Base-by-base conservation (phyloP, 2,113 vertebrate species). In the Actenoides lindsayi region DNA sequence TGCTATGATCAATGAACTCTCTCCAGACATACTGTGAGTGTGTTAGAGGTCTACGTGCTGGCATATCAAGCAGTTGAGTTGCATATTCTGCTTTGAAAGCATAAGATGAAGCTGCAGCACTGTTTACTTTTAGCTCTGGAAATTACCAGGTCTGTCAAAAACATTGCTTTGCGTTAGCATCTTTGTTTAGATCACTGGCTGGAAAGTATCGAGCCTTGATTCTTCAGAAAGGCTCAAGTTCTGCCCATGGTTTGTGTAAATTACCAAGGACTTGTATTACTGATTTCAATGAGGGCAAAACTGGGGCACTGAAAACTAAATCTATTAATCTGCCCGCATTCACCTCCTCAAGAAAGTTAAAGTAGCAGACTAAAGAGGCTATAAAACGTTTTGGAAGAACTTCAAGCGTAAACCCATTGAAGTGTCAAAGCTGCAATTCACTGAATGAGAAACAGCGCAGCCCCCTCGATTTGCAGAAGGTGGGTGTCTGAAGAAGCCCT, bases 401-500 rank as follows among this genome's bases (percentile, higher is more conserved):
- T 16, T 73, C 18, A 46, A 76, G 50, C 18, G 24, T 51, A 64
- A 96, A 79, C 69, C 44, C 37, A 60, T 37, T 71, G 41, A 78
- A 83, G 70, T n/a, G 71, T 57, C 76, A 85, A 87, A 93, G 79
- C 54, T 83, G 44, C 48, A 71, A 50, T 79, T 91, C 27, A 18
- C 11, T 19, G 68, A 96, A 14, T 6, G 53, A 64, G 75, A 39
- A 88, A 13, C 74, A 83, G 92, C 79, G 35, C 75, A 64, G 78
- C 17, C 50, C 13, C 48, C 67, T 35, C 30, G 25, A 3, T 35
- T 28, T 79, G 12, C 54, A 89, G 80, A 62, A 78, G 44, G 46
- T 83, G 73, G 50, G 24, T 57, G 64, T 37, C 89, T 94, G 87
- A 42, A 84, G 81, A 79, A 81, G 41, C 27, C 48, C 41, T 95